Evolutionary conservation across 2,113 vertebrate species (phyloP), one percentile per base, ranked within the genome.

Genomic region (Morone chrysops): DNA sequence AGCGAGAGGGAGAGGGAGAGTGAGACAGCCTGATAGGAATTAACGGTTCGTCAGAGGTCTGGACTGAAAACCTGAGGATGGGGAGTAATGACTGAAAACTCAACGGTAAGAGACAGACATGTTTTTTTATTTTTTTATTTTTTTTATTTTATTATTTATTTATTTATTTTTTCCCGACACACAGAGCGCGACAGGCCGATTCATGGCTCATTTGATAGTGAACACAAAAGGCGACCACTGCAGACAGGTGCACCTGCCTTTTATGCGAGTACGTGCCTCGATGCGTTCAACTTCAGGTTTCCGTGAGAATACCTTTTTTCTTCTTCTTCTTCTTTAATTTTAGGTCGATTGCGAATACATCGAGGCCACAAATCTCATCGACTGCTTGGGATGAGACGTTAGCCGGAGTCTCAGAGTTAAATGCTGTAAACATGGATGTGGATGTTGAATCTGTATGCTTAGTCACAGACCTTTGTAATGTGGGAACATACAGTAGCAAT

Each of bases 191-290:
- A 74, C 83, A 57, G 78, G 57, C 75, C 83, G 70, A 72, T 69
- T 45, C 65, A 70, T 66, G 87, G 83, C 88, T 90, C 75, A n/a
- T 92, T 78, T 83, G 78, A 67, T 61, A 84, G 85, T 54, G 81
- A 82, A 86, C 80, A 93, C 90, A 93, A 93, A 88, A 67, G 87
- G 84, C 83, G 82, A 70, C 86, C 89, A 78, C 92, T 92, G 93
- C 92, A 92, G 93, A 93, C 92, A 94, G 92, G 93, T 94, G 92
- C 92, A 93, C 90, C 92, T 94, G 91, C 78, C 71, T 88, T 31
- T 75, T 72, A 81, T 87, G 75, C 82, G 69, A 79, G 90, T 84
- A 94, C 92, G 92, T 90, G 92, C 86, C 70, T 89, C 87, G 87
- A 89, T 89, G 86, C 65, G 9, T 87, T 70, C 80, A 93, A 90